Evolutionary conservation across 2,113 vertebrate species (phyloP).

Genomic region (Taxidea taxus): DNA sequence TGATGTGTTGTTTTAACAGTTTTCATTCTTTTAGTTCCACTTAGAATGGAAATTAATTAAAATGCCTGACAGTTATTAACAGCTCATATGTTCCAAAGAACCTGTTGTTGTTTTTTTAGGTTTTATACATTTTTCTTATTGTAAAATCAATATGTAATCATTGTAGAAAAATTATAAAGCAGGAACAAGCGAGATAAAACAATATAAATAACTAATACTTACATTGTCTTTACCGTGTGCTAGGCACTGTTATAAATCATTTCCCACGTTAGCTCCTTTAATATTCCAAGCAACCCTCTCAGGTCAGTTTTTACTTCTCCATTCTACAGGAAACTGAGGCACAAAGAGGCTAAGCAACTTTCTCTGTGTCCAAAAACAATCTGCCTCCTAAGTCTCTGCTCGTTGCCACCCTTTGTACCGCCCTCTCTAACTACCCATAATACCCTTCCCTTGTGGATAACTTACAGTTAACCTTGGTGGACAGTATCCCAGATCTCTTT

Average conservation of each 20-base stretch:
- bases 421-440: background rate
- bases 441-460: background rate
- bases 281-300: background rate
- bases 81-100: slow-evolving; percentile 32
- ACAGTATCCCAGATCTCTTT: background rate
- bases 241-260: background rate
- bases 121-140: background rate
- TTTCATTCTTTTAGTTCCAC: slow-evolving; percentile 48
- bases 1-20: background rate
- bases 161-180: slow-evolving; percentile 6
- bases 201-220: background rate
- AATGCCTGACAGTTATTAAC: slow-evolving; percentile 27
- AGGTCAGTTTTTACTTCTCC: background rate
- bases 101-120: background rate
- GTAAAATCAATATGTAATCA: slow-evolving; percentile 31
- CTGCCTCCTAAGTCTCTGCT: background rate
- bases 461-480: background rate
- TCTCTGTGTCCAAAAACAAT: too few relatives aligned
- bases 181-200: slow-evolving; percentile 34
- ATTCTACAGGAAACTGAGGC: background rate
- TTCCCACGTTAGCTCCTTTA: background rate
- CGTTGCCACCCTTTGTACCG: accelerated
- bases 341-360: background rate
- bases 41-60: slow-evolving; percentile 57
- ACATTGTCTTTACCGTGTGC: background rate